Evolutionary conservation across 2,113 vertebrate species (phyloP).

Genomic region (Benitochromis conjunctus): DNA sequence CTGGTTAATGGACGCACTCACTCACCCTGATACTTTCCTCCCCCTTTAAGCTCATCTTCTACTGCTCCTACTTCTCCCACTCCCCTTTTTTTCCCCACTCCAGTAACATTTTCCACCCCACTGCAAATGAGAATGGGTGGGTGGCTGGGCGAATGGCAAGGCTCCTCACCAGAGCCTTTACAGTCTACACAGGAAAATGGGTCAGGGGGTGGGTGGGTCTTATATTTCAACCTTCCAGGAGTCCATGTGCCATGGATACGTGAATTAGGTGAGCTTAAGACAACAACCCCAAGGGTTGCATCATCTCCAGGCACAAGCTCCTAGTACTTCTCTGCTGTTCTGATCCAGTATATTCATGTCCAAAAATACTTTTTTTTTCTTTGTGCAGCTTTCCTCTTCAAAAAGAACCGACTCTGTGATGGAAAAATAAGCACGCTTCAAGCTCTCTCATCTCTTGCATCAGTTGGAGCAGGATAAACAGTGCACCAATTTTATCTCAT

Average conservation of each 20-base stretch:
- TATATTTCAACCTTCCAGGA: not conserved
- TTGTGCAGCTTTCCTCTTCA: not conserved
- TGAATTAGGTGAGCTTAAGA: constrained; percentile 8
- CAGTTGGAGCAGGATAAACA: not conserved
- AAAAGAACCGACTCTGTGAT: not conserved
- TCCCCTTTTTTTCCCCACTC: constrained; percentile 24
- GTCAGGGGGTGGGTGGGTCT: constrained; percentile 29
- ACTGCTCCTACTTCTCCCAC: constrained; percentile 28
- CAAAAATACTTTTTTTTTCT: not conserved
- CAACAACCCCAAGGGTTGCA: constrained; percentile 9
- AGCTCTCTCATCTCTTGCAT: not conserved
- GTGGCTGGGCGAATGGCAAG: not conserved
- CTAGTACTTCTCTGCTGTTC: not conserved
- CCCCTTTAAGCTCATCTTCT: constrained; percentile 40
- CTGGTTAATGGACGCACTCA: constrained; percentile 60
- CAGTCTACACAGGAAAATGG: constrained; percentile 54
- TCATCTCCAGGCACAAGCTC: constrained; percentile 15
- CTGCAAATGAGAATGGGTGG: constrained; percentile 44
- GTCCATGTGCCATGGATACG: not conserved
- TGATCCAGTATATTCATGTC: not conserved
- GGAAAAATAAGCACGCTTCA: not conserved
- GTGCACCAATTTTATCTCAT: constrained; percentile 17
- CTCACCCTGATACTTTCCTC: constrained; percentile 47
- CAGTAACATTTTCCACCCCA: constrained; percentile 59
- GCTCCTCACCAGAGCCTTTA: constrained; percentile 1